Conservation (phyloP, 2,797 vertebrate genomes). For the Enteromius afrohamiltoni region DNA sequence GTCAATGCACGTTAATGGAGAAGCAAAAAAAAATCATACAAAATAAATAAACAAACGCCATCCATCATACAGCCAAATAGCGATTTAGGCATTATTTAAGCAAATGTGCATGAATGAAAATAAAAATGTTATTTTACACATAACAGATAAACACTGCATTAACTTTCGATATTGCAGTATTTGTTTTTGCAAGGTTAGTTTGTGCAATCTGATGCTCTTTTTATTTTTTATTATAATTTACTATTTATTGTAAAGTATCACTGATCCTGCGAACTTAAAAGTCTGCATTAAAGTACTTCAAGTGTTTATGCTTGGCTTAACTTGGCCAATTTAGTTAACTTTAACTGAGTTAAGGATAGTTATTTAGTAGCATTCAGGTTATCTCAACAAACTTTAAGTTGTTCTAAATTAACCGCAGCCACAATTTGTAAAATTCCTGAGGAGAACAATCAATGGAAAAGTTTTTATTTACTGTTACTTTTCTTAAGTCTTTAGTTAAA, state of each 20-base stretch:
- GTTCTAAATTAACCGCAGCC: background rate
- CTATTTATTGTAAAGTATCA: too few relatives aligned
- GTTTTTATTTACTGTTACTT: background rate
- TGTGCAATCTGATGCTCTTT: background rate
- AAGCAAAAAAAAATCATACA: background rate
- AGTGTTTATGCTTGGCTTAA: background rate
- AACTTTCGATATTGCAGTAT: background rate
- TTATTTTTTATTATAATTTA: background rate
- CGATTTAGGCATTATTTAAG: background rate
- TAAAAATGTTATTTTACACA: background rate
- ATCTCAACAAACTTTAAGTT: background rate
- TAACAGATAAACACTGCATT: background rate
- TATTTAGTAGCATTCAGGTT: background rate
- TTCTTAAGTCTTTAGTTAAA: too few relatives aligned
- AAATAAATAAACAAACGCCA: too few relatives aligned
- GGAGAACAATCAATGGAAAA: background rate
- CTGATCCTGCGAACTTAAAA: too few relatives aligned
- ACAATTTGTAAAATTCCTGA: background rate
- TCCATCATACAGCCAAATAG: background rate
- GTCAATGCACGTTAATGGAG: background rate
- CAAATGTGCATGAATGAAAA: constrained; percentile 1
- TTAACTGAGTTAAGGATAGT: background rate
- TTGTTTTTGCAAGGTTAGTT: background rate
- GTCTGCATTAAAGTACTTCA: background rate
- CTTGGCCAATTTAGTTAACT: background rate